Conservation (phyloP, 1,140 invertebrate genomes). For the Dolichoris vasculosae region DNA sequence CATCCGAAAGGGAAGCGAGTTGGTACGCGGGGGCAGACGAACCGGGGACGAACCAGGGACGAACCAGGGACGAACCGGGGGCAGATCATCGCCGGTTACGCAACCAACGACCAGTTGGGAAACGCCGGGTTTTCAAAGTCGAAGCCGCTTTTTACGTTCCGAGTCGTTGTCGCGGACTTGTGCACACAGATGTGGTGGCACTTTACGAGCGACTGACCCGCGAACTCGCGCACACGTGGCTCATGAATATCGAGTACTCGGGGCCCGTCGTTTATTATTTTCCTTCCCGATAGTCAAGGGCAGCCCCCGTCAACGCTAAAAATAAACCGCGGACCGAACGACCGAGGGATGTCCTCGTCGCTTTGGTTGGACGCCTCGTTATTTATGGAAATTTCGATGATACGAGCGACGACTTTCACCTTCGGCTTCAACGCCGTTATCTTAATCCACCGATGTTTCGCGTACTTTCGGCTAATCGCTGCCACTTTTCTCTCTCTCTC, state of each 20-base stretch:
- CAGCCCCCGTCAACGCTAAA: background rate
- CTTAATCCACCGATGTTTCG: too few relatives aligned
- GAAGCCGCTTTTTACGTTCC: background rate
- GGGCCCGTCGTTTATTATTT: background rate
- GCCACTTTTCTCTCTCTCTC: background rate
- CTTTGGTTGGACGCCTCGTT: too few relatives aligned
- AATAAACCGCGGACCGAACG: background rate
- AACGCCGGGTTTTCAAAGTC: background rate
- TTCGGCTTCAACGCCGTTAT: too few relatives aligned
- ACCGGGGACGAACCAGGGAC: background rate
- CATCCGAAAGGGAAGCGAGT: too few relatives aligned
- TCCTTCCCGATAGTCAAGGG: background rate
- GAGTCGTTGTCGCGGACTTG: too few relatives aligned
- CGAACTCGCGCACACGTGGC: background rate
- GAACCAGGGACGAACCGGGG: too few relatives aligned
- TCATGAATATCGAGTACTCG: background rate
- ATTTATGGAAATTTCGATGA: background rate
- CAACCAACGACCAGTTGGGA: background rate
- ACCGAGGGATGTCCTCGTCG: background rate
- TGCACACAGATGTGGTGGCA: too few relatives aligned
- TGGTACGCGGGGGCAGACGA: background rate
- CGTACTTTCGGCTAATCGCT: too few relatives aligned
- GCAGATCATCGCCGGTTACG: too few relatives aligned
- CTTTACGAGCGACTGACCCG: background rate
- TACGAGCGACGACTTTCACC: background rate